Conservation (phyloP, 1,140 invertebrate genomes). For the Dendrolimus punctatus region DNA sequence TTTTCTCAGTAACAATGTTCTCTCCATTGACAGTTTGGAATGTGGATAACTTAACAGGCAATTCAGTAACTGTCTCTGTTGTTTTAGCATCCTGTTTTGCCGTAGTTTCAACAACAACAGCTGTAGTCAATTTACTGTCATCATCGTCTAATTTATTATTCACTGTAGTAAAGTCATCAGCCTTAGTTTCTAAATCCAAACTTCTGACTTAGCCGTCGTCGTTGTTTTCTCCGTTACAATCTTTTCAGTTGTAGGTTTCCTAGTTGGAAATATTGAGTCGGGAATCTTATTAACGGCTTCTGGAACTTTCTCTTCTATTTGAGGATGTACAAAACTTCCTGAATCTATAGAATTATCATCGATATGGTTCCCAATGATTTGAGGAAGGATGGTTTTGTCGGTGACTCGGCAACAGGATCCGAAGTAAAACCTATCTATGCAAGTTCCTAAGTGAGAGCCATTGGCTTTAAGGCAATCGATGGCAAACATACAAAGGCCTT, state of each 20-base stretch:
- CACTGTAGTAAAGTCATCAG: conserved; percentile 33
- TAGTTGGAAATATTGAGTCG: conserved; percentile 21
- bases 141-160: conserved; percentile 38
- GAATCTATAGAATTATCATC: conserved; percentile 66
- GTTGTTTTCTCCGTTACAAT: conserved; percentile 21
- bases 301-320: conserved; percentile 44
- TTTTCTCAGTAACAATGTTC: conserved; percentile 36
- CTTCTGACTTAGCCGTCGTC: conserved; percentile 25
- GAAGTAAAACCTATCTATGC: conserved; percentile 93
- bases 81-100: conserved; percentile 29
- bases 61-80: conserved; percentile 36
- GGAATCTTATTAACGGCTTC: conserved; percentile 32
- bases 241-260: conserved; percentile 30
- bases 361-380: conserved; percentile 56
- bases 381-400: conserved; percentile 62
- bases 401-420: conserved; percentile 89
- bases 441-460: conserved; percentile 91
- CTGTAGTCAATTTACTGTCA: conserved; percentile 36
- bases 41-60: conserved; percentile 66
- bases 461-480: conserved; percentile 93
- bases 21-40: conserved; percentile 67
- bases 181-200: conserved; percentile 37
- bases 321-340: conserved; percentile 61
- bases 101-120: conserved; percentile 27
- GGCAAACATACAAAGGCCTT: conserved; percentile 94